Evolutionary conservation across 2,797 vertebrate species (phyloP), one percentile per base, ranked within the genome.

Genomic region (Pseudocheirus occidentalis): DNA sequence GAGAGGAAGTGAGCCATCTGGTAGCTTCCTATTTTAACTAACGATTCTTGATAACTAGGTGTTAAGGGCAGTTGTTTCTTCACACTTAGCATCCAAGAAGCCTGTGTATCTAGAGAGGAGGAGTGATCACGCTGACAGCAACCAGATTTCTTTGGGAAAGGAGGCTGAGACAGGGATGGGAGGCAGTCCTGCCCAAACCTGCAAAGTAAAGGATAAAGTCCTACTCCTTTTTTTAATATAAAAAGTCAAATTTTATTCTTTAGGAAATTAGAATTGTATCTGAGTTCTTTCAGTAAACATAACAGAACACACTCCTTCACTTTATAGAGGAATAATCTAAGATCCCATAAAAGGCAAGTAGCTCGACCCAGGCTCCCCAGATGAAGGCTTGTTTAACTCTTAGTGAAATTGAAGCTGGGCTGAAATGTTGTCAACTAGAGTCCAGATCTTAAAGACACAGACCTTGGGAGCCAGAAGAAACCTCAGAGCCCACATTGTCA

Each of bases 51-150:
- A 87, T 87, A 87, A 87, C 73, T 87, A 87, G 73, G 73, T 87
- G 73, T 87, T 87, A 87, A 87, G 73, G 73, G 73, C 40, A 87
- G 73, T 87, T 87, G 40, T 87, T 87, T 87, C 73, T 87, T 87
- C 21, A 50, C 73, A 87, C 73, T 87, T 87, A 87, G 73, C 21
- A 46, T 87, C 40, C 73, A 87, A 87, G 73, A 87, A 87, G 73
- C 21, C 40, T 87, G 73, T 87, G 40, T 87, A 87, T 87, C 73
- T 28, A 87, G 73, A 87, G 73, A 87, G 73, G 73, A 87, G 40
- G 66, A 40, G n/a, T 27, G 40, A 13, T 87, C 50, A 50, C 73
- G 10, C 73, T 87, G 73, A 46, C 40, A 50, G 40, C 21, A 28
- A 87, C 40, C 73, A 87, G 40, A 87, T 87, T 87, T 40, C 21